phyloP scores from a whole-genome alignment of 2,888 invertebrate species.

The Sturmia bella region DNA sequence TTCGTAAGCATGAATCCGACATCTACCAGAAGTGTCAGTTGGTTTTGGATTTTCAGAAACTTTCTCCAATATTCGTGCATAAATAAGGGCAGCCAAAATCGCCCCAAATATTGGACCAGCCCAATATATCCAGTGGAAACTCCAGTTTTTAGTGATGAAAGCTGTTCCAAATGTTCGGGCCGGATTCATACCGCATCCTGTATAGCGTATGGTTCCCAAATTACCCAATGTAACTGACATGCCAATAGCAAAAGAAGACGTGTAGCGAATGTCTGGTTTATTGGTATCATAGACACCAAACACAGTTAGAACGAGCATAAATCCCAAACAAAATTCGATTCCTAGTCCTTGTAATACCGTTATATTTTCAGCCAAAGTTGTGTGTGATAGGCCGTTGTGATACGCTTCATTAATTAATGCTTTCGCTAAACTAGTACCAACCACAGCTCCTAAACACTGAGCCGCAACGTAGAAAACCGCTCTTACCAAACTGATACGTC shows the following conservation, averaged over 20 bases:
- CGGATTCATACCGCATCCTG: conserved; percentile 96
- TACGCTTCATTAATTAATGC: conserved; percentile 86
- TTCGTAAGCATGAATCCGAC: conserved; percentile 61
- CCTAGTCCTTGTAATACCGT: conserved; percentile 91
- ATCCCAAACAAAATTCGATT: conserved; percentile 94
- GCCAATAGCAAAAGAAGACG: conserved; percentile 93
- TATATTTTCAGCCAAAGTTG: conserved; percentile 85
- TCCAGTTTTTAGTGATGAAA: conserved; percentile 88
- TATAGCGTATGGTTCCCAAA: conserved; percentile 90
- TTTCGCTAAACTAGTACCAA: conserved; percentile 17
- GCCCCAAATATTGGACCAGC: conserved; percentile 92
- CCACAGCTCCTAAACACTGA: conserved; percentile 89
- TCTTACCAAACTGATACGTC: conserved; percentile 89
- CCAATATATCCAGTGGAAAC: conserved; percentile 95
- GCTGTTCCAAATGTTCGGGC: conserved; percentile 94
- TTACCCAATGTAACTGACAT: conserved; percentile 93
- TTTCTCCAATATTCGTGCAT: conserved; percentile 83
- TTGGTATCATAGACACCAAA: conserved; percentile 86
- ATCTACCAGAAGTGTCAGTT: conserved; percentile 45
- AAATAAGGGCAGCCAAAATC: conserved; percentile 88
- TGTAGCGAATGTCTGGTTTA: conserved; percentile 87
- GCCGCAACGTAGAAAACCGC: conserved; percentile 90
- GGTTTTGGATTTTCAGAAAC: conserved; percentile 65
- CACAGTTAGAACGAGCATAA: conserved; percentile 92
- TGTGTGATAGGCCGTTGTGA: conserved; percentile 87